Conservation (phyloP, 2,113 vertebrate genomes). For the Anguilla japonica region DNA sequence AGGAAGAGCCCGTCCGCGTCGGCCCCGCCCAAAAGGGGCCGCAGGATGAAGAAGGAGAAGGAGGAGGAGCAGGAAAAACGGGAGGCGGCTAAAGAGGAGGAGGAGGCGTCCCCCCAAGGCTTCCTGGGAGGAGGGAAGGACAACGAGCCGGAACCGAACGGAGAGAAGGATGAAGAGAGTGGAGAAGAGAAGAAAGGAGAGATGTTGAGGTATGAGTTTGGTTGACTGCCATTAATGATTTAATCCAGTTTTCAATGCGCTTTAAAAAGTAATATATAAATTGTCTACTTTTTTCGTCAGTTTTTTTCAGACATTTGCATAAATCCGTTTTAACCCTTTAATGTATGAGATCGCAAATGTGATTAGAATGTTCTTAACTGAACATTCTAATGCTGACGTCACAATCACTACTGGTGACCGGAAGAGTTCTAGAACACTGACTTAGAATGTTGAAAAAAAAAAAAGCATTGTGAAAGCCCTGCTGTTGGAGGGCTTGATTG, state of each 20-base stretch:
- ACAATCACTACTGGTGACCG: too few species aligned
- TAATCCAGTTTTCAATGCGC: neutral
- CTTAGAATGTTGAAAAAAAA: too few species aligned
- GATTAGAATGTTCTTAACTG: too few species aligned
- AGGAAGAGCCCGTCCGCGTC: conserved; percentile 50
- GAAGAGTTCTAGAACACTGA: too few species aligned
- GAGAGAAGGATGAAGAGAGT: conserved; percentile 49
- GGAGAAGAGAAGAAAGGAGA: conserved; percentile 65
- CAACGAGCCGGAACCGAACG: conserved; percentile 57
- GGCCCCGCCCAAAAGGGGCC: conserved; percentile 57
- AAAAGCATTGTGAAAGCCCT: too few species aligned
- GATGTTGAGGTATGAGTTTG: conserved; percentile 51
- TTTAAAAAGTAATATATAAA: too few species aligned
- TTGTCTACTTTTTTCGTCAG: too few species aligned
- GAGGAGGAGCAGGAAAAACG: conserved; percentile 42
- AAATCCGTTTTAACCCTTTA: too few species aligned
- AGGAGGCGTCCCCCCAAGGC: conserved; percentile 42
- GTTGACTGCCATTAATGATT: neutral
- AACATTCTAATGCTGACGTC: too few species aligned
- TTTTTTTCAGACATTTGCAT: too few species aligned
- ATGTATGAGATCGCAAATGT: too few species aligned
- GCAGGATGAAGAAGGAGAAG: conserved; percentile 67
- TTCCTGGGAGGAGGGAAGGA: conserved; percentile 1
- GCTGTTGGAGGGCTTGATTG: too few species aligned
- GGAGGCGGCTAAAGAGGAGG: conserved; percentile 59